Evolutionary conservation across 1,140 invertebrate species (phyloP).

Genomic region (Yoshiicerus persimilis): DNA sequence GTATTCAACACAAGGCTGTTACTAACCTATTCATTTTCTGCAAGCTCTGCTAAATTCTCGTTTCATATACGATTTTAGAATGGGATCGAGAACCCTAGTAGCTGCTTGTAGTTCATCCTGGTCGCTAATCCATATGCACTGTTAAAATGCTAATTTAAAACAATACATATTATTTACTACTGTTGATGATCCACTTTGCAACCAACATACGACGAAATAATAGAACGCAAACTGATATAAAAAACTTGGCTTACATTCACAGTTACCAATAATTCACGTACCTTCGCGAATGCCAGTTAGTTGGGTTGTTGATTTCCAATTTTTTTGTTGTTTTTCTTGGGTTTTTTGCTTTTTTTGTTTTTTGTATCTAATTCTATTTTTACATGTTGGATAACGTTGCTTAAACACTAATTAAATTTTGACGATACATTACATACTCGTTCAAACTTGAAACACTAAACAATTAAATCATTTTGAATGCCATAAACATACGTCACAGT

Average conservation of each 20-base stretch:
- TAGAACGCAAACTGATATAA: neutral
- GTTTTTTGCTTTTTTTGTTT: neutral
- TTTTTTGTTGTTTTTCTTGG: constrained; percentile 9
- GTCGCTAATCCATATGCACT: neutral
- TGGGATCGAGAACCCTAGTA: neutral
- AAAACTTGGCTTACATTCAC: too few species aligned
- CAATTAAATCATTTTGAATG: neutral
- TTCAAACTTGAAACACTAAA: neutral
- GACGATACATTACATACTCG: neutral
- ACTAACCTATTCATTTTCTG: neutral
- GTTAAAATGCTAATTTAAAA: neutral
- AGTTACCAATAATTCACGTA: neutral
- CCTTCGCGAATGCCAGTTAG: neutral
- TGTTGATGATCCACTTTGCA: neutral
- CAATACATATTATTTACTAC: neutral
- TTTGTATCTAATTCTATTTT: constrained; percentile 1
- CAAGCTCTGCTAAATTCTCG: neutral
- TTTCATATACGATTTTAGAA: neutral
- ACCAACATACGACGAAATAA: too few species aligned
- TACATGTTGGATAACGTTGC: neutral
- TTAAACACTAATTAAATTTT: neutral
- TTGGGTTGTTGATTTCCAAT: neutral
- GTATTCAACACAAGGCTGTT: too few species aligned
- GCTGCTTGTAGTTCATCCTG: neutral
- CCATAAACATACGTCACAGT: neutral